These are phyloP conservation scores for Parauchenoglanis ngamensis DNA, from an alignment of 2,797 vertebrate genomes.

Conservation along the genomic window DNA sequence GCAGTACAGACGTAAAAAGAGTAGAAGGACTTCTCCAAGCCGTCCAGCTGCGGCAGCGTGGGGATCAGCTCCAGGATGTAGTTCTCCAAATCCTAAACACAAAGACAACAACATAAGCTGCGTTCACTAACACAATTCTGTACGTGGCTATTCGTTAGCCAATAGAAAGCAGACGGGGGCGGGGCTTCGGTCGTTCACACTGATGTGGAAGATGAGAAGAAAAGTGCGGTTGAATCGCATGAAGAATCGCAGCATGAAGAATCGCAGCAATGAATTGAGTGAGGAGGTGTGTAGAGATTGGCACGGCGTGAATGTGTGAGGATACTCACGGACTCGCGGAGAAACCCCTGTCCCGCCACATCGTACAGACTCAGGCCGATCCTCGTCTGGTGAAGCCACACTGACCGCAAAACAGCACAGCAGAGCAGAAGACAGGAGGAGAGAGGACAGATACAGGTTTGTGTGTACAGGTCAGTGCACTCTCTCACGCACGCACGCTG, in stretches of 20 bases:
- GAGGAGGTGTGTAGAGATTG: not conserved
- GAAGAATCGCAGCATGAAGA: no score
- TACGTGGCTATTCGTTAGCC: not conserved
- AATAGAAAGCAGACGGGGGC: not conserved
- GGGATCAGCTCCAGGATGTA: constrained; percentile 98
- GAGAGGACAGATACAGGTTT: not conserved
- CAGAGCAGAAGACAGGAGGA: not conserved
- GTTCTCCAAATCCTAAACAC: constrained; percentile 92
- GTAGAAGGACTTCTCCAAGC: constrained; percentile 98
- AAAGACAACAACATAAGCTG: not conserved
- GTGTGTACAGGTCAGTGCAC: not conserved
- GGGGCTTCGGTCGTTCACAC: not conserved
- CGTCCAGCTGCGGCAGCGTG: constrained; percentile 94
- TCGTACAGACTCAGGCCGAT: constrained; percentile 98
- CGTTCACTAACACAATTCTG: not conserved
- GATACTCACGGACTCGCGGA: constrained; percentile 91
- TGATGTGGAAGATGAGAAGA: not conserved
- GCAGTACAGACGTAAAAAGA: constrained; percentile 98
- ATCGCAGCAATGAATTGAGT: not conserved
- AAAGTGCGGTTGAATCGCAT: not conserved
- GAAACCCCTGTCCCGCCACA: constrained; percentile 95
- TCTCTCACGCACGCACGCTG: not conserved
- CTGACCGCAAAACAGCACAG: constrained; percentile 65
- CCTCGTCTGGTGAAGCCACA: constrained; percentile 97
- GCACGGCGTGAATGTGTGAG: no score